These are phyloP conservation scores for Amphiprion percula DNA, from an alignment of 2,113 vertebrate genomes.

Conservation along the genomic window DNA sequence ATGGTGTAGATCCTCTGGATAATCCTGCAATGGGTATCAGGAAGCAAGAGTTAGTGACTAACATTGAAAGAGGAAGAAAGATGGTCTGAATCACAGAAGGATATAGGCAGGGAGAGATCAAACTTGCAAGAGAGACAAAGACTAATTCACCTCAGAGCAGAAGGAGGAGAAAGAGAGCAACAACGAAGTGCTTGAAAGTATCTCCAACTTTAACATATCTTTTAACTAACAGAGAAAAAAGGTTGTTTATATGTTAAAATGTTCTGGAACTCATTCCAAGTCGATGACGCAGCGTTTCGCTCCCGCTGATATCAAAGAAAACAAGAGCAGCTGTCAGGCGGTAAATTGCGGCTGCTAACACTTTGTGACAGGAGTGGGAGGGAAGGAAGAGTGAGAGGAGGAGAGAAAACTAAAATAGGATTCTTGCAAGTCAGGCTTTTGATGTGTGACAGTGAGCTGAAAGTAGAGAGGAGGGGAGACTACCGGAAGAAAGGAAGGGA, in stretches of 20 bases:
- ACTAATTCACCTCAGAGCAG: constrained; percentile 19
- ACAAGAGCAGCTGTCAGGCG: constrained; percentile 65
- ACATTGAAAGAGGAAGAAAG: constrained; percentile 17
- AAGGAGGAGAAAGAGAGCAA: constrained; percentile 20
- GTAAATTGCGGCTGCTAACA: constrained; percentile 63
- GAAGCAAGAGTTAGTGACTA: constrained; percentile 24
- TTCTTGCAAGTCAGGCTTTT: constrained; percentile 66
- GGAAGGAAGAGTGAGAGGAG: constrained; percentile 51
- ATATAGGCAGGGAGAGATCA: constrained; percentile 9
- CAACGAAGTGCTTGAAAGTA: constrained; percentile 10
- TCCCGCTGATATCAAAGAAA: constrained; percentile 64
- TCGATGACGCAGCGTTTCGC: constrained; percentile 64
- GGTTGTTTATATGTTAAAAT: constrained; percentile 40
- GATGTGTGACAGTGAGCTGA: constrained; percentile 60
- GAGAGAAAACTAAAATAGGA: constrained; percentile 60
- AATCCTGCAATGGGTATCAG: constrained; percentile 4
- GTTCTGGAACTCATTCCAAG: constrained; percentile 44
- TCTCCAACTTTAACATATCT: constrained; percentile 49
- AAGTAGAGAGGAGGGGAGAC: constrained; percentile 18
- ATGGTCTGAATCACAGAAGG: not conserved
- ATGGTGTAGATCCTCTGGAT: constrained; percentile 29
- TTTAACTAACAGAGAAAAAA: constrained; percentile 33
- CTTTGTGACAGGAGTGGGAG: constrained; percentile 69
- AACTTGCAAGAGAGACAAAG: constrained; percentile 12
- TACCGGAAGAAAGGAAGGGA: constrained; percentile 38